Percentiles rank a stretch among this genome's conserved stretches.
Evolutionary conservation across 1,140 invertebrate species (phyloP).

Genomic region (Drosophila nikananu): DNA sequence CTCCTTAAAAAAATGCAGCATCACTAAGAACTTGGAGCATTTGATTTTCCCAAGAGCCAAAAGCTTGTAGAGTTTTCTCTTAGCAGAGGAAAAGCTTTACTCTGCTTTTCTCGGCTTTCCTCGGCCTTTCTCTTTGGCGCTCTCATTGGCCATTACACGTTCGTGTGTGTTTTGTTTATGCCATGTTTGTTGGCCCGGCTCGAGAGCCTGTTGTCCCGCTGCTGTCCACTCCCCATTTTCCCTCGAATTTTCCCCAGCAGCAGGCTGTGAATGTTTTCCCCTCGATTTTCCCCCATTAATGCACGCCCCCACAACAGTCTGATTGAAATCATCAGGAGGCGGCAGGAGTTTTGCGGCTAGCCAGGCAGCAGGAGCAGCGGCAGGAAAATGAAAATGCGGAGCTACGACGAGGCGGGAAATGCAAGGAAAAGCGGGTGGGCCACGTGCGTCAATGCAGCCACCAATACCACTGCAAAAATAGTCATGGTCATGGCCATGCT

Average conservation of each 20-base stretch:
- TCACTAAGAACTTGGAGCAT: conserved; percentile 13
- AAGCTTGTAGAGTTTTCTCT: conserved; percentile 36
- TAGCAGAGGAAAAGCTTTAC: conserved; percentile 21
- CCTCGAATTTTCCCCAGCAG: not conserved
- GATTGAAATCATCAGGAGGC: conserved; percentile 51
- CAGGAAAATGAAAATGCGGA: conserved; percentile 4
- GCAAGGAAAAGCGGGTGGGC: conserved; percentile 3
- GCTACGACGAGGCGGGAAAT: not conserved
- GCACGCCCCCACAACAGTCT: conserved; percentile 46
- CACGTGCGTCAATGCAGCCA: conserved; percentile 57
- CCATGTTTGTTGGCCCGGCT: conserved; percentile 62
- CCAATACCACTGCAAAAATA: conserved; percentile 22
- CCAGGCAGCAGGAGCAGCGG: not conserved
- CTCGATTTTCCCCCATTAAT: conserved; percentile 42
- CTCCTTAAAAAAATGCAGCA: not conserved
- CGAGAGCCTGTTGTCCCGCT: conserved; percentile 20
- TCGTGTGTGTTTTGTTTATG: conserved; percentile 48
- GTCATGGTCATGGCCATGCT: conserved; percentile 46
- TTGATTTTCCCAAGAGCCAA: conserved; percentile 13
- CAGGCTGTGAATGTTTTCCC: conserved; percentile 8
- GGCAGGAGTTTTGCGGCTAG: conserved; percentile 42
- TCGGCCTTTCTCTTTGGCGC: conserved; percentile 14
- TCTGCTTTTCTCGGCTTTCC: conserved; percentile 22
- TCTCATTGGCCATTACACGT: conserved; percentile 17
- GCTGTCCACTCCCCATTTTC: conserved; percentile 13